Conservation (phyloP, 2,113 vertebrate genomes). For the Takifugu bimaculatus region DNA sequence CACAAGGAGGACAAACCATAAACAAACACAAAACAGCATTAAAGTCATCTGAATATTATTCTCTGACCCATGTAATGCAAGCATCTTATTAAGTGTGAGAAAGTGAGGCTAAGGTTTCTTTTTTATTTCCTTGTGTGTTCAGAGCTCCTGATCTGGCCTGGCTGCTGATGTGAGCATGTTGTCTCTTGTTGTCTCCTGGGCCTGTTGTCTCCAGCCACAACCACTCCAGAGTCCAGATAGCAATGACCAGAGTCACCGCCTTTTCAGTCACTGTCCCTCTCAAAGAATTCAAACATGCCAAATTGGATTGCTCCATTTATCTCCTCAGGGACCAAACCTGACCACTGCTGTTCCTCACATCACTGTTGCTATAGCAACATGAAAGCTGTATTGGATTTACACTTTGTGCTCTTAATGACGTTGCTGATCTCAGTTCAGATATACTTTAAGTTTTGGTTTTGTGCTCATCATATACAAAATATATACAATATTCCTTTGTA, state of each 20-base stretch:
- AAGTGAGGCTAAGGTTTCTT: not conserved
- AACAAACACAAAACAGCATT: not conserved
- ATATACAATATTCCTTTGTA: too few species aligned
- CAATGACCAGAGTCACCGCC: too few species aligned
- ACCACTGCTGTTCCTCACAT: not conserved
- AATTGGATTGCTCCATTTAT: not conserved
- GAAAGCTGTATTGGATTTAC: constrained; percentile 9
- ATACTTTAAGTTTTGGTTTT: too few species aligned
- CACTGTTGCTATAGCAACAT: constrained; percentile 19
- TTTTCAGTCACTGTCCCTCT: not conserved
- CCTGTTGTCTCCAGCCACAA: not conserved
- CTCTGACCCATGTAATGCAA: not conserved
- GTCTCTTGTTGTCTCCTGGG: not conserved
- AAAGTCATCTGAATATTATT: not conserved
- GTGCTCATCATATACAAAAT: too few species aligned
- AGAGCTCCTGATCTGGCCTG: constrained; percentile 76
- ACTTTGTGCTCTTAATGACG: not conserved
- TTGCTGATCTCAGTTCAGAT: not conserved
- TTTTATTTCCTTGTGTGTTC: constrained; percentile 9
- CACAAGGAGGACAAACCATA: not conserved
- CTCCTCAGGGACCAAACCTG: constrained; percentile 10
- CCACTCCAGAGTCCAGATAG: not conserved
- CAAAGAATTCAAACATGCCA: not conserved
- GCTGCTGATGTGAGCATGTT: constrained; percentile 60
- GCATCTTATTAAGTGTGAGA: not conserved